These are phyloP conservation scores for Carcina quercana DNA, from an alignment of 2,888 invertebrate species.

Conservation along the genomic window DNA sequence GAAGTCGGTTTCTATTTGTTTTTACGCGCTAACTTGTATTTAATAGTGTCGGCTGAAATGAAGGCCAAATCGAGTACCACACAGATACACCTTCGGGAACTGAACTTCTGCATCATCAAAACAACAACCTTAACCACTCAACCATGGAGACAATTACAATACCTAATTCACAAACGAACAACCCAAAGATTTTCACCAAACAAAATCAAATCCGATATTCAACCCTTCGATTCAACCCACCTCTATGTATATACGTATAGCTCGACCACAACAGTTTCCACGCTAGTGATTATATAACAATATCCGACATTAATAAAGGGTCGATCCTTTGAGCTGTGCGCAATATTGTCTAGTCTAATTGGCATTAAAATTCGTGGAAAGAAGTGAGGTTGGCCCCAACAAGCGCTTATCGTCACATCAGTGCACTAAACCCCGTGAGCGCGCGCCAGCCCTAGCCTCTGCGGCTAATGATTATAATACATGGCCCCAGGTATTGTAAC, in stretches of 20 bases:
- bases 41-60: no score
- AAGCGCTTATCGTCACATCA: conserved; percentile 64
- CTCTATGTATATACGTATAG: no score
- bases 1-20: no score
- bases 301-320: conserved; percentile 67
- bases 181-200: no score
- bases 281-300: conserved; percentile 55
- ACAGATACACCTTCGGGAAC: no score
- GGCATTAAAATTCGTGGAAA: conserved; percentile 61
- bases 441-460: conserved; percentile 25
- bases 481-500: conserved; percentile 53
- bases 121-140: no score
- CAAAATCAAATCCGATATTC: no score
- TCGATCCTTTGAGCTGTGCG: conserved; percentile 58
- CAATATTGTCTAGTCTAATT: conserved; percentile 69
- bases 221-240: conserved; percentile 3
- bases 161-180: no score
- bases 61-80: no score
- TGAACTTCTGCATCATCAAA: no score
- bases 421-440: conserved; percentile 30
- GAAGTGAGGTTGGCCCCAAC: conserved; percentile 63
- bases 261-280: conserved; percentile 34
- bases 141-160: no score
- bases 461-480: conserved; percentile 54
- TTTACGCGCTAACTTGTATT: no score